Percentiles rank a stretch among this genome's conserved stretches.
Evolutionary conservation across 30 jellyfish, hydroid and myxozoan species (phyloP).

Genomic region (Aurelia coerulea): DNA sequence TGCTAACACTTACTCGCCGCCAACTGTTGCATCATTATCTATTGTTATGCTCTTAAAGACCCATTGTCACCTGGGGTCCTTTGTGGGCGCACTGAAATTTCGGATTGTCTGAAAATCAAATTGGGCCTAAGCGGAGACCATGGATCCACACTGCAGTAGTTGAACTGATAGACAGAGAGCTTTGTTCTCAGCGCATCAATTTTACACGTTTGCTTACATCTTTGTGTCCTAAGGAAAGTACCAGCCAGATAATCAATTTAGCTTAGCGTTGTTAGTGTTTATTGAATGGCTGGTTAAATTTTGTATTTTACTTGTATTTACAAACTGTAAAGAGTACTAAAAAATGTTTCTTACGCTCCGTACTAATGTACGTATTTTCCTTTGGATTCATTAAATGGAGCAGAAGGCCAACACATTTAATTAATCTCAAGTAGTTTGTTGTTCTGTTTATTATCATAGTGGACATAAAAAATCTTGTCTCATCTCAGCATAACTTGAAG

Average conservation of each 20-base stretch:
- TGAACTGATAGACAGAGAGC: too few species aligned
- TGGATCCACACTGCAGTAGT: too few species aligned
- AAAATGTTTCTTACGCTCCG: conserved; percentile 12
- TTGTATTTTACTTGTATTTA: conserved; percentile 62
- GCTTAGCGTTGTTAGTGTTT: conserved; percentile 18
- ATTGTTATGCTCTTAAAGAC: too few species aligned
- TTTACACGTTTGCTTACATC: background rate
- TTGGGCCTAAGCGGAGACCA: too few species aligned
- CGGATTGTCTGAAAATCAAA: too few species aligned
- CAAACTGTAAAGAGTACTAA: conserved; percentile 38
- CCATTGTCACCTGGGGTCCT: too few species aligned
- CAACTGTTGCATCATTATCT: too few species aligned
- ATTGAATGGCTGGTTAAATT: conserved; percentile 35
- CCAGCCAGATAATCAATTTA: background rate
- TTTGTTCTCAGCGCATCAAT: background rate
- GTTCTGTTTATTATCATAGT: conserved; percentile 20
- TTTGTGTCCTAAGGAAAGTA: background rate
- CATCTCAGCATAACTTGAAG: too few species aligned
- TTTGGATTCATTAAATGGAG: conserved; percentile 3
- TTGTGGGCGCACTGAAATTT: too few species aligned
- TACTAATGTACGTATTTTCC: conserved; percentile 16
- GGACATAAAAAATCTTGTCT: background rate
- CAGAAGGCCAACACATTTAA: background rate
- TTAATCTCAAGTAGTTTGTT: conserved; percentile 5
- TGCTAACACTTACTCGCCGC: too few species aligned